These are phyloP conservation scores for Turritopsis dohrnii DNA, from an alignment of 30 jellyfish, hydroid and myxozoan species.

Conservation along the genomic window DNA sequence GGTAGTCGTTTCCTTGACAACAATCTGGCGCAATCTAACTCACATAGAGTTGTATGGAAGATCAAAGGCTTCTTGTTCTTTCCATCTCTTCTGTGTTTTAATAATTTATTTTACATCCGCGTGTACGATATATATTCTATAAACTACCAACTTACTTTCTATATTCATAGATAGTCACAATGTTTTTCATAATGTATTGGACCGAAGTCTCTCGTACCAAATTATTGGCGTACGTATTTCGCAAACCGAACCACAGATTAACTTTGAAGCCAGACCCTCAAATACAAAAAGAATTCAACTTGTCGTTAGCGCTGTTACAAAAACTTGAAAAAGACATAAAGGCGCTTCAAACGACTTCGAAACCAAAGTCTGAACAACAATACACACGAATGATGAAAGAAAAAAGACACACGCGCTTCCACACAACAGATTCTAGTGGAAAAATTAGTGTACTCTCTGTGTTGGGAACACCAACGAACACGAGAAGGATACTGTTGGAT, in stretches of 20 bases:
- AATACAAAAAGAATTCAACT: neutral
- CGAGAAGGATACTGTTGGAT: neutral
- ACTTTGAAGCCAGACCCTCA: constrained; percentile 11
- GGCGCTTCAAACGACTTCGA: neutral
- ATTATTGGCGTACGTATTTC: neutral
- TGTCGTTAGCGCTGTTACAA: neutral
- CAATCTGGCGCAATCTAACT: neutral
- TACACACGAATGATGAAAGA: neutral
- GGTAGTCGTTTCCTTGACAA: neutral
- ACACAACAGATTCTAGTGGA: neutral
- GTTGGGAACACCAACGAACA: neutral
- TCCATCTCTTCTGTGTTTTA: neutral
- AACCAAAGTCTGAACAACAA: neutral
- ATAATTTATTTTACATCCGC: neutral
- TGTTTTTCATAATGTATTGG: constrained; percentile 1
- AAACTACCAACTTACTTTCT: neutral
- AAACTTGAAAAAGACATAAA: neutral
- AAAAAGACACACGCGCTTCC: neutral
- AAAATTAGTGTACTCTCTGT: neutral
- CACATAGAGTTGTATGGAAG: neutral
- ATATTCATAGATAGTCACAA: neutral
- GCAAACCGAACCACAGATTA: neutral
- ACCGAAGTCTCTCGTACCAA: neutral
- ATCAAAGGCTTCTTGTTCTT: neutral
- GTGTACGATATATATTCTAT: neutral